phyloP scores from a whole-genome alignment of 2,888 invertebrate genomes.

The Nemotelus pantherinus region DNA sequence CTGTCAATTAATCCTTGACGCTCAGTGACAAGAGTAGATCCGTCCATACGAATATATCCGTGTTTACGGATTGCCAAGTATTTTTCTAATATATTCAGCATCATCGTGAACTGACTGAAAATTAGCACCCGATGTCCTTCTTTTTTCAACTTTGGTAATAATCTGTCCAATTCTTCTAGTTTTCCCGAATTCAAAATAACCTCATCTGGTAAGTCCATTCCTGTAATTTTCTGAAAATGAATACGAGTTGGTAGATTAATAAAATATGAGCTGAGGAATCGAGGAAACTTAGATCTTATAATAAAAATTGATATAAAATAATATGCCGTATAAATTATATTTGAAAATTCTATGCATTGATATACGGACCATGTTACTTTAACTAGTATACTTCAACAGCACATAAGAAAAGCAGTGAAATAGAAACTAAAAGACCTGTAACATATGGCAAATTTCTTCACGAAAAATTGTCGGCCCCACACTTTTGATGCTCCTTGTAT shows the following conservation, averaged over 20 bases:
- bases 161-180: conserved; percentile 79
- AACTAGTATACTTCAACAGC: too few species aligned
- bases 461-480: too few species aligned
- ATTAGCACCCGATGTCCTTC: conserved; percentile 86
- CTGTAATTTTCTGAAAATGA: conserved; percentile 69
- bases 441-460: too few species aligned
- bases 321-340: too few species aligned
- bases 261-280: too few species aligned
- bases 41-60: conserved; percentile 86
- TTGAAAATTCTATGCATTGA: too few species aligned
- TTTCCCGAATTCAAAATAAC: conserved; percentile 88
- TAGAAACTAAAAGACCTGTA: too few species aligned
- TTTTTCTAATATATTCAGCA: conserved; percentile 91
- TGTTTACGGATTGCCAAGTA: conserved; percentile 80
- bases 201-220: conserved; percentile 73
- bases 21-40: conserved; percentile 85
- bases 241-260: conserved; percentile 19
- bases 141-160: conserved; percentile 78
- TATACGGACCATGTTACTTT: too few species aligned
- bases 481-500: too few species aligned
- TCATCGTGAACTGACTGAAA: conserved; percentile 96
- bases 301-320: neutral
- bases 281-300: neutral
- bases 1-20: conserved; percentile 91
- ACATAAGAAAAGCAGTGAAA: too few species aligned